Evolutionary conservation across 1,140 invertebrate genomes (phyloP), one percentile per base, ranked within the genome.

Genomic region (Camponotus floridanus): DNA sequence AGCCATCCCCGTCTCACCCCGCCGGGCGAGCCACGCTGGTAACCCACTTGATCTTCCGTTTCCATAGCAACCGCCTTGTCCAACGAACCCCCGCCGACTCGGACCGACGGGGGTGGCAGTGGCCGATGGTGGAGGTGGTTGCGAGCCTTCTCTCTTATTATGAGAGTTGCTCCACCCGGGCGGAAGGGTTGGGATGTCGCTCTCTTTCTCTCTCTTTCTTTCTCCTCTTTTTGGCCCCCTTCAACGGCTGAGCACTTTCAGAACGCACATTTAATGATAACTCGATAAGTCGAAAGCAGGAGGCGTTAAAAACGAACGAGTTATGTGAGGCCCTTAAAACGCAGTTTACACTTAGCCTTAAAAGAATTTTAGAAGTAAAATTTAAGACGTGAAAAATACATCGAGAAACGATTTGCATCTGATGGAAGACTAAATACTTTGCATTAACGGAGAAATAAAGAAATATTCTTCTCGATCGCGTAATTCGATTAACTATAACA

Each of bases 31-130:
- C 76, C 76, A 81, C 84, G 76, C 83, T 84, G 81, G 76, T 83
- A 87, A 71, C 91, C 91, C 90, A 92, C 90, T 92, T 91, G 91
- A 92, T 94, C 92, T 92, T 92, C 79, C 87, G 94, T 95, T 89
- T 71, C 94, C 93, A 95, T 95, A 90, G 90, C 92, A 89, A 95
- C 94, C 93, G 93, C 92, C 94, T 94, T 94, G 93, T 93, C 92
- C 93, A 94, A 93, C 92, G 91, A 88, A 91, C 84, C 91, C 80
- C 87, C 62, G 55, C 57, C 65, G 71, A 64, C 65, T n/a, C 74
- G n/a, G 45, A 57, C 51, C 76, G 88, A 31, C 39, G 79, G 31
- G 78, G 68, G 68, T 73, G 67, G 79, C 33, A 18, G 70, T 51
- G 48, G 31, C 21, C 64, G 36, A 48, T 70, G 64, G 78, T 83